Base-by-base conservation (phyloP, 2,113 vertebrate species). In the Cephalopholis sonnerati region DNA sequence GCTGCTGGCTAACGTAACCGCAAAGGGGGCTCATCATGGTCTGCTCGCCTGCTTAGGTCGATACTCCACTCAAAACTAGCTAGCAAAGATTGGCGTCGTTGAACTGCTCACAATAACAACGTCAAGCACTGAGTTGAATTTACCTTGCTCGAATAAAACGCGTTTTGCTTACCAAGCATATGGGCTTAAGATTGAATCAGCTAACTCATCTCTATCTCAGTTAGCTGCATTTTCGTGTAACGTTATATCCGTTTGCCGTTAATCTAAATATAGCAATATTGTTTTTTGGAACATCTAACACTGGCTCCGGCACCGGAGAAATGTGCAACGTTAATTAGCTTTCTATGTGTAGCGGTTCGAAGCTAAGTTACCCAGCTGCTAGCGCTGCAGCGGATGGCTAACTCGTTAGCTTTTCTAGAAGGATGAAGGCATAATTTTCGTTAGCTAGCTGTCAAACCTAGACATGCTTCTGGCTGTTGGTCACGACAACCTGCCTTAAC, bases 361-460 rank as follows among this genome's bases (percentile, higher is more conserved):
- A 22, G 75, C 62, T 58, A 69, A 48, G 73, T 48, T 44, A 46
- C 55, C 70, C 25, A 20, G 79, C n/a, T 48, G 86, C 88, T 91
- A 87, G 69, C 68, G 74, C 3, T 79, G 74, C 81, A 63, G 86
- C 86, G 77, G 86, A 76, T 80, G 84, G 90, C 91, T 94, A 93
- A 76, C 63, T 50, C 29, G 82, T 54, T 91, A 91, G 88, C 91
- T 63, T 65, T 78, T 79, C 85, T 74, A 75, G 81, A 77, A 81
- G 62, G 90, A 80, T 89, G 89, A 73, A 84, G 78, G 75, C 82
- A 79, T 78, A 10, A 48, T 80, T 88, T 77, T 87, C 44, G 62
- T 77, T 74, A 78, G 87, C 87, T 78, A 79, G 78, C 80, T 93
- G 88, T 90, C 89, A 91, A 62, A 62, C 74, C n/a, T 29, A 75